A percentile compares a stretch with the other conserved stretches of the same genome.
Evolutionary conservation across 92 coral and sea anemone species (phyloP).

Genomic region (Virgularia gustaviana): DNA sequence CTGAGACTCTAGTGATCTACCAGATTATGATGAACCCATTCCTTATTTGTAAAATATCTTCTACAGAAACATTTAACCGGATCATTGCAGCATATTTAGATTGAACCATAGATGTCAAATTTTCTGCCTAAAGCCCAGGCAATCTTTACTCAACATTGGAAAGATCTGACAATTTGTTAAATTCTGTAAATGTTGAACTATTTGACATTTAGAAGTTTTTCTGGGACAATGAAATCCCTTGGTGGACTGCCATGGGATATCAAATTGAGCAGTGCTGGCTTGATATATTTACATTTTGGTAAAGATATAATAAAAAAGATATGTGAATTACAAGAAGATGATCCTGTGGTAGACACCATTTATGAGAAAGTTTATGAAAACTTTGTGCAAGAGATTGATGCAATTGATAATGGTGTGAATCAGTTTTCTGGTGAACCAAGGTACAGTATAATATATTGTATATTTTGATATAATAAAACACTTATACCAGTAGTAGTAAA

Average conservation of each 20-base stretch:
- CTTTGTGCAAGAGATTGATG: slow-evolving; percentile 89
- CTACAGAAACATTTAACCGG: no score
- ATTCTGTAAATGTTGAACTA: not conserved
- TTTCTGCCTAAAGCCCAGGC: no score
- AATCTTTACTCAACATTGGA: no score
- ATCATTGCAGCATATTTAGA: no score
- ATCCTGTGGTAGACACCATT: slow-evolving; percentile 59
- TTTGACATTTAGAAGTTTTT: slow-evolving; percentile 60
- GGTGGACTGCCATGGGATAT: slow-evolving; percentile 60
- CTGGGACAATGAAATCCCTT: slow-evolving; percentile 74
- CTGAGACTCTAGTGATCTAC: no score
- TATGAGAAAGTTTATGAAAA: slow-evolving; percentile 84
- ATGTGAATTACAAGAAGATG: slow-evolving; percentile 54
- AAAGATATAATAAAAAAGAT: slow-evolving; percentile 61
- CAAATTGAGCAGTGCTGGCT: slow-evolving; percentile 97
- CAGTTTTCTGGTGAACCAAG: slow-evolving; percentile 72
- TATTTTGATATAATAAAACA: no score
- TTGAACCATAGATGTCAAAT: no score
- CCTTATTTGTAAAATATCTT: no score
- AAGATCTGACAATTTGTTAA: no score
- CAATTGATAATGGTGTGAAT: slow-evolving; percentile 88
- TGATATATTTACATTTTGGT: slow-evolving; percentile 88
- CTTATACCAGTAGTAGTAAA: no score
- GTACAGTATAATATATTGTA: slow-evolving; percentile 43
- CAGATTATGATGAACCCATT: no score